Evolutionary conservation across 2,113 vertebrate species (phyloP).

Genomic region (Corythornis madagascariensis): DNA sequence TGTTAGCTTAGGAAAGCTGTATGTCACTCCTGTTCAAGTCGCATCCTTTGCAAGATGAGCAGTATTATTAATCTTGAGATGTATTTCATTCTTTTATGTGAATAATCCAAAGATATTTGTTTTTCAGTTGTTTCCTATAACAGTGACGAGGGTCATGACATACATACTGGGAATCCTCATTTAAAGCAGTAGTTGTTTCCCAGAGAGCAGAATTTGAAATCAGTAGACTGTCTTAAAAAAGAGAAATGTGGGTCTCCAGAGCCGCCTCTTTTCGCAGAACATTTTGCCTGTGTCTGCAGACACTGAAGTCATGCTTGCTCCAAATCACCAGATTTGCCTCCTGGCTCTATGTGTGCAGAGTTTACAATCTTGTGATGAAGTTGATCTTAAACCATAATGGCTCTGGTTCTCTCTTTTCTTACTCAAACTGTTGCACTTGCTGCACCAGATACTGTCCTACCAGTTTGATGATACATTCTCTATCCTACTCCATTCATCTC

Average conservation of each 20-base stretch:
- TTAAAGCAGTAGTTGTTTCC: not conserved
- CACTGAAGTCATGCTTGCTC: not conserved
- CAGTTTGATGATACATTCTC: not conserved
- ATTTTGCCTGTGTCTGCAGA: not conserved
- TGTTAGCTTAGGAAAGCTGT: not conserved
- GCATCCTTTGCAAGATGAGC: not conserved
- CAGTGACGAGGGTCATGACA: accelerated
- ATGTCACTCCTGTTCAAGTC: not conserved
- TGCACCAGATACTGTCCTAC: not conserved
- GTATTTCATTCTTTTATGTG: not conserved
- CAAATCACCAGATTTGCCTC: not conserved
- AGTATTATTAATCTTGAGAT: not conserved
- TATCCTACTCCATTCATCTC: not conserved
- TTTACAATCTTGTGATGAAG: not conserved
- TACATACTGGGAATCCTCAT: not conserved
- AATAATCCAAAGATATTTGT: not conserved
- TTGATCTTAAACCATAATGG: not conserved
- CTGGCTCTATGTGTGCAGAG: not conserved
- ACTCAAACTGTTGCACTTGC: not conserved
- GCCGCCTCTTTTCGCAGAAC: not conserved
- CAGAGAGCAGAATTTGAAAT: not conserved
- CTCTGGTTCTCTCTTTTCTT: not conserved
- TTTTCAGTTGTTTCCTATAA: not conserved
- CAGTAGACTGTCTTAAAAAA: not conserved
- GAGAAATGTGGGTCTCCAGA: not conserved